Conservation (phyloP, 2,797 vertebrate species). For the Carduelis carduelis region DNA sequence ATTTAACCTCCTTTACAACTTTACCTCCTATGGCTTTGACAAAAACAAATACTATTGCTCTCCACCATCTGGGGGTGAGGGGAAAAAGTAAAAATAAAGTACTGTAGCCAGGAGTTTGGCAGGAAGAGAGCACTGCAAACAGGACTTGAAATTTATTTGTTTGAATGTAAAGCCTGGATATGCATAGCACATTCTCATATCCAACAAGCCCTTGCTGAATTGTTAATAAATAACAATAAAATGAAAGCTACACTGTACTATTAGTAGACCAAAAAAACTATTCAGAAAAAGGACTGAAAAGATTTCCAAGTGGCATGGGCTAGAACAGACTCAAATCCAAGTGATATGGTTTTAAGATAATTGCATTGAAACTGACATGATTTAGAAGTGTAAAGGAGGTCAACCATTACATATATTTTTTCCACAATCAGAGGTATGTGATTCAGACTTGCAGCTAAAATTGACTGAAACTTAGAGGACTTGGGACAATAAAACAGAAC, state of each 20-base stretch:
- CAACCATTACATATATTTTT: background rate
- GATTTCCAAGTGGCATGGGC: background rate
- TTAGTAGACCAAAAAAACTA: background rate
- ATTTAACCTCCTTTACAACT: background rate
- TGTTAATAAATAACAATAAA: background rate
- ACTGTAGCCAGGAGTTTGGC: background rate
- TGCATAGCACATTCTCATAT: background rate
- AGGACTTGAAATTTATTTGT: background rate
- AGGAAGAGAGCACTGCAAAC: background rate
- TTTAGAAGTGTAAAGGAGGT: background rate
- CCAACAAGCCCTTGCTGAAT: background rate
- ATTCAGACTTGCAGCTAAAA: background rate
- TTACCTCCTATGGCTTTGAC: background rate
- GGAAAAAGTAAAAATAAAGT: background rate
- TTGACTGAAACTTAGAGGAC: background rate
- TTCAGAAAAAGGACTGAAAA: background rate
- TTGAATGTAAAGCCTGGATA: background rate
- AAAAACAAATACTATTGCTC: background rate
- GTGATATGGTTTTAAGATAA: background rate
- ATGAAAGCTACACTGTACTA: background rate
- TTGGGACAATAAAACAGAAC: background rate
- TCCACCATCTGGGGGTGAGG: background rate
- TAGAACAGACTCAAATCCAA: background rate
- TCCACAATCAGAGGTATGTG: background rate
- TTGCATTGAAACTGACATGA: background rate